Evolutionary conservation across 2,113 vertebrate species (phyloP), one percentile per base, ranked within the genome.

Genomic region (Irena cyanogastra): DNA sequence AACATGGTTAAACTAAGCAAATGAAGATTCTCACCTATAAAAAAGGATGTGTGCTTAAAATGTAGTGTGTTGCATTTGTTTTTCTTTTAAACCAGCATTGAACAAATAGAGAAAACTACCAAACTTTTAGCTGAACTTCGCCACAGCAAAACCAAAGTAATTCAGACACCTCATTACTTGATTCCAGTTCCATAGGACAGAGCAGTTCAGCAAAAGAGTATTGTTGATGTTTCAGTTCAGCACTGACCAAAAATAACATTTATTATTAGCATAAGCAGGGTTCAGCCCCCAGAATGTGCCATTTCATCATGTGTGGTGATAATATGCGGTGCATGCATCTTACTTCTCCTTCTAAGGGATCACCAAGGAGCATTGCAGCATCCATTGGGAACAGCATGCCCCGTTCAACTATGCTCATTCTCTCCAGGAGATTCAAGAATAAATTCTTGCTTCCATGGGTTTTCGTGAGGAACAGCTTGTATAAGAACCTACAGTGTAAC

Each of bases 401-500:
- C 75, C 8, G 3, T 3, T 41, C 5, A 3, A 28, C 18, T 24
- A 39, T 35, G 13, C 14, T 6, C 21, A 31, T 16, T 56, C 41
- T 10, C 18, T 26, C 17, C 2, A 47, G 45, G 26, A 50, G 19
- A 65, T 13, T 65, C 37, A 52, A 49, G 39, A 57, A 6, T 5
- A 64, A 71, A 27, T n/a, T 85, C n/a, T 65, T 57, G 44, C 45
- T 85, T 88, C 59, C 37, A 2, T 2, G 10, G 33, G 22, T 80
- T 50, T 4, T 35, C 45, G 23, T 42, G 63, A 76, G 37, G 21
- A 74, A 70, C 3, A 8, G 45, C 41, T 69, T 1, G 2, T 45
- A 49, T 47, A 70, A 74, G 80, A 77, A 18, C 16, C 24, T 70
- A 16, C 4, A 0, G 8, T 0, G 0, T 37, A 49, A 30, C 50